Evolutionary conservation across 2,113 vertebrate genomes (phyloP), one percentile per base, ranked within the genome.

Genomic region (Ochotona curzoniae): DNA sequence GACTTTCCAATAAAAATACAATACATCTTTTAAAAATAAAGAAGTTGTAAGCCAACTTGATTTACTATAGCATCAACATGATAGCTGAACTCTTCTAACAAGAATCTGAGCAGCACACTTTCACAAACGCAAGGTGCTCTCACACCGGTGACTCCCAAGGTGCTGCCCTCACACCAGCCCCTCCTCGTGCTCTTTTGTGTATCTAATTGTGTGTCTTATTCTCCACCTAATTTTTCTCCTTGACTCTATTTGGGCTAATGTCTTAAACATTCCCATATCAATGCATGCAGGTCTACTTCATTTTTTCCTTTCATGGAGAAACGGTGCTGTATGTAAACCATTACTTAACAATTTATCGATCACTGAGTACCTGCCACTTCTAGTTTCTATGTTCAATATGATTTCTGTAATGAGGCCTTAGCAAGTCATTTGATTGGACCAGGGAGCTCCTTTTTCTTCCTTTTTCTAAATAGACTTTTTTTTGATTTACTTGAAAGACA

Each of bases 21-120:
- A 44, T 6, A 44, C 3, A 44, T 44, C 38, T 44, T 44, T 44
- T 44, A 44, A 44, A 44, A 44, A 44, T 44, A 44, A 93, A 96
- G 85, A 87, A 84, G 60, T 51, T 67, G 83, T 93, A 87, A 93
- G 86, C 89, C 89, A 94, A 60, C 57, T 92, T 94, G 35, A 83
- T 93, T 95, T 92, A 96, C 95, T 94, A 88, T 63, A 93, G 94
- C 93, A 89, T 91, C 89, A 93, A 83, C 83, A 44, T 8, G 87
- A 67, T 94, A 73, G 93, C 0, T 92, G 89, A 94, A 86, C 93
- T 85, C 93, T 86, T 88, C 66, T 92, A 83, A 94, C 49, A 30
- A 94, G 91, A 75, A 89, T 78, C 69, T 87, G 66, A 93, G 93
- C 92, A 86, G 66, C 90, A 96, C 84, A 93, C 20, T 66, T 78